These are phyloP conservation scores for Pyxicephalus adspersus DNA, from an alignment of 2,113 vertebrate species.

Conservation along the genomic window DNA sequence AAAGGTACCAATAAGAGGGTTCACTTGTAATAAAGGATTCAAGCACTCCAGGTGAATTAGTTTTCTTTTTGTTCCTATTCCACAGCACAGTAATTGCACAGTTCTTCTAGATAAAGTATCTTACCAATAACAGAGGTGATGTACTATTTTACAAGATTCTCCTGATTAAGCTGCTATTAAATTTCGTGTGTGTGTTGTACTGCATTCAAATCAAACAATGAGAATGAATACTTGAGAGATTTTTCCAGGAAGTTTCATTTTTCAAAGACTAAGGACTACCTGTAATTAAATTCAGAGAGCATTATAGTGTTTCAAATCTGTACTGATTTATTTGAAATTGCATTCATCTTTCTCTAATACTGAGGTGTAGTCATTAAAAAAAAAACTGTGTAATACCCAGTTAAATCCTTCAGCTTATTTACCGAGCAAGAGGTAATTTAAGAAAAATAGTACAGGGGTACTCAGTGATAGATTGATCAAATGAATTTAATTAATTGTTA, in stretches of 20 bases:
- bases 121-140: slow-evolving; percentile 46
- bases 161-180: slow-evolving; percentile 50
- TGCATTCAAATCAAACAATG: slow-evolving; percentile 48
- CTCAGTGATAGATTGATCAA: neutral
- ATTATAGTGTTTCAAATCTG: slow-evolving; percentile 23
- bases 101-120: slow-evolving; percentile 38
- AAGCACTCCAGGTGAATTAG: slow-evolving; percentile 44
- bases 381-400: neutral
- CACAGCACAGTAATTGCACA: slow-evolving; percentile 40
- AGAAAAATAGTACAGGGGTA: neutral
- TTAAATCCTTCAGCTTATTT: neutral
- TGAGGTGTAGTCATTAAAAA: neutral
- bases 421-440: neutral
- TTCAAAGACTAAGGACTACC: slow-evolving; percentile 24
- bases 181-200: slow-evolving; percentile 29
- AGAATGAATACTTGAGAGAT: slow-evolving; percentile 7
- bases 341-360: neutral
- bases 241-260: slow-evolving; percentile 27
- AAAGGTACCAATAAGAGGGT: slow-evolving; percentile 28
- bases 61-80: slow-evolving; percentile 37
- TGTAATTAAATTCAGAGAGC: slow-evolving; percentile 36
- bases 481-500: neutral
- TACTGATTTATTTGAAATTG: slow-evolving; percentile 31
- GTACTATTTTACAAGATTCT: slow-evolving; percentile 36
- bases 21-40: slow-evolving; percentile 43